These are phyloP conservation scores for Idaea dimidiata DNA, from an alignment of 2,888 invertebrate genomes.

Conservation along the genomic window DNA sequence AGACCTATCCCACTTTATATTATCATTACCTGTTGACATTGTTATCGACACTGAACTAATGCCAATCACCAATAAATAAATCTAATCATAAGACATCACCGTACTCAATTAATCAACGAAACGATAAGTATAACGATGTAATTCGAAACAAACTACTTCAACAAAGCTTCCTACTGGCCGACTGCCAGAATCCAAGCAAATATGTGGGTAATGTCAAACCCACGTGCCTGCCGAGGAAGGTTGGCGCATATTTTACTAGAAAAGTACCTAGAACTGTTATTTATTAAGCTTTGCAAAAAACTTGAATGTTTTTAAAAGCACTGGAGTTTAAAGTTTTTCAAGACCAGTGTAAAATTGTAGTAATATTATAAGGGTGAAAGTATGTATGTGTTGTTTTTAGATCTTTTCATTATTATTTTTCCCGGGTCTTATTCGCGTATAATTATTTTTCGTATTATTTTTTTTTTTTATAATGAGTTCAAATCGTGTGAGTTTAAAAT, in stretches of 20 bases:
- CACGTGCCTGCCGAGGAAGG: slow-evolving; percentile 5
- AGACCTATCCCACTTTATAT: no score
- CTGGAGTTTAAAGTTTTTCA: not conserved
- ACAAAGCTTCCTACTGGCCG: slow-evolving; percentile 47
- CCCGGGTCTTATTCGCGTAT: no score
- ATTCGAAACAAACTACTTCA: not conserved
- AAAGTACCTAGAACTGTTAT: slow-evolving; percentile 7
- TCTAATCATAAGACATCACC: not conserved
- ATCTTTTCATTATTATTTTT: no score
- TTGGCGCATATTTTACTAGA: slow-evolving; percentile 12
- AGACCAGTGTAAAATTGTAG: not conserved
- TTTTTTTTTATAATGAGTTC: no score
- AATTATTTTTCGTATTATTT: no score
- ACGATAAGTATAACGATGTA: not conserved
- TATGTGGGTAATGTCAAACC: slow-evolving; percentile 30
- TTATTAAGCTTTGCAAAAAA: not conserved
- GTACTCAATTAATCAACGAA: not conserved
- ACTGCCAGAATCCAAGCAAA: slow-evolving; percentile 39
- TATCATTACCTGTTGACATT: no score
- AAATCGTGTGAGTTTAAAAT: no score
- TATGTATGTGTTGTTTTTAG: no score
- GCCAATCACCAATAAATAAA: not conserved
- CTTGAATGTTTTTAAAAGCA: slow-evolving; percentile 6
- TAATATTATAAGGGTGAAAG: no score
- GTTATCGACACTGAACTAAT: not conserved